Conservation (phyloP, 2,888 invertebrate species). For the Catonia carolina region DNA sequence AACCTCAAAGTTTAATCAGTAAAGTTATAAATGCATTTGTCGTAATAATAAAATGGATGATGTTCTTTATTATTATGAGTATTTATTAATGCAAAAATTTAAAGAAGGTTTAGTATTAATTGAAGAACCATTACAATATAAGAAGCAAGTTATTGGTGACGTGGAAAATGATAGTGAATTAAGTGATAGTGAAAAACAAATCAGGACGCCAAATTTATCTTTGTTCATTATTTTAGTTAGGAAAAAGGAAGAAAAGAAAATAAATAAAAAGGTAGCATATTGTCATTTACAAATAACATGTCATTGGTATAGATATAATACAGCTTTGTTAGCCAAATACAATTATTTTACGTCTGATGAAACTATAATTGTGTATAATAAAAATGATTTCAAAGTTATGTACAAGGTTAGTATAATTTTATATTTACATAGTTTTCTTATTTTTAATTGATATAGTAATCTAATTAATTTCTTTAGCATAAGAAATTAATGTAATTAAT, state of each 20-base stretch:
- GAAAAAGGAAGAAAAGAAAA: neutral
- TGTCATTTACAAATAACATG: neutral
- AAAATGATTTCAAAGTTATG: constrained; percentile 1
- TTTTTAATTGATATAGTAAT: too few relatives aligned
- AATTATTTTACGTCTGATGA: neutral
- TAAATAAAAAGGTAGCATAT: neutral
- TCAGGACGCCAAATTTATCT: neutral
- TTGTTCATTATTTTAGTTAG: constrained; percentile 2
- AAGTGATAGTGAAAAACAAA: neutral
- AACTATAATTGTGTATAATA: constrained; percentile 6
- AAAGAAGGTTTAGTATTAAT: constrained; percentile 1
- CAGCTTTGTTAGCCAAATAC: neutral
- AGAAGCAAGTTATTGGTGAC: neutral
- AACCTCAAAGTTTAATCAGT: too few relatives aligned
- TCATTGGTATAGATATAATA: constrained; percentile 3
- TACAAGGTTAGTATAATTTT: constrained; percentile 1
- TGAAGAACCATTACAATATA: neutral
- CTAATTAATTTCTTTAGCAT: too few relatives aligned
- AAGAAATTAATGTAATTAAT: too few relatives aligned
- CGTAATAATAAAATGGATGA: too few relatives aligned
- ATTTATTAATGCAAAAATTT: constrained; percentile 5
- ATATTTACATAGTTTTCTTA: too few relatives aligned
- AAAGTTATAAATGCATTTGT: too few relatives aligned
- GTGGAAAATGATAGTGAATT: neutral
- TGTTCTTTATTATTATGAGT: constrained; percentile 11